Evolutionary conservation across 2,797 vertebrate genomes (phyloP), one percentile per base, ranked within the genome.

Genomic region (Tragelaphus oryx): DNA sequence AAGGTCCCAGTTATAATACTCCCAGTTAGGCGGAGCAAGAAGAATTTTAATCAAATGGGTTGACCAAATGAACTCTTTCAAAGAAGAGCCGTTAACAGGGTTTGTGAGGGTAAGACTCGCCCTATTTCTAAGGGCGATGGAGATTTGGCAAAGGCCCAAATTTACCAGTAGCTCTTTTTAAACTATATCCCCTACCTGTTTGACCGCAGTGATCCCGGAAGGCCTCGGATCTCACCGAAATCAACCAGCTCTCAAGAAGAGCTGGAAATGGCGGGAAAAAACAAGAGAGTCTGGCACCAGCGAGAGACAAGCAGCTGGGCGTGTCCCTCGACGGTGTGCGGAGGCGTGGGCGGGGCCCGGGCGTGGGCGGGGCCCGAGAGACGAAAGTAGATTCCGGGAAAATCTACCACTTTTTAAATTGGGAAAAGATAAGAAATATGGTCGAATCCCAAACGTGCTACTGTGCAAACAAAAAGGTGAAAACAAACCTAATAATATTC

Each of bases 211-310:
- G 18, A 60, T 80, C 9, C 75, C 82, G 11, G 52, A 91, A 79
- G 24, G 2, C 81, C 41, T 83, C 17, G 1, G 46, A 20, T 65
- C 82, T 95, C 89, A 59, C 55, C 60, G 24, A 91, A 93, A 91
- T 30, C 76, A 52, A 24, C 44, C 30, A 54, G 8, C 60, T 94
- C 92, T 68, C 96, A 88, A 6, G 54, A 90, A 52, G 16, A 71
- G 46, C 85, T 75, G 41, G 82, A 93, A 93, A 96, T 30, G 93
- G 94, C 94, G 95, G 98, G 97, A 94, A 96, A 94, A 94, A 5
- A 87, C 4, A 20, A 24, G 1, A 89, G 55, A 12, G 9, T 4
- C 11, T 0, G 9, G 1, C 65, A 11, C 16, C 18, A 1, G 3
- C 0, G 20, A 18, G 17, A 41, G 10, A 26, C 28, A 59, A 1